A percentile compares a stretch with the other conserved stretches of the same genome.
Evolutionary conservation across 2,797 vertebrate genomes (phyloP).

Genomic region (Peromyscus aztecus): DNA sequence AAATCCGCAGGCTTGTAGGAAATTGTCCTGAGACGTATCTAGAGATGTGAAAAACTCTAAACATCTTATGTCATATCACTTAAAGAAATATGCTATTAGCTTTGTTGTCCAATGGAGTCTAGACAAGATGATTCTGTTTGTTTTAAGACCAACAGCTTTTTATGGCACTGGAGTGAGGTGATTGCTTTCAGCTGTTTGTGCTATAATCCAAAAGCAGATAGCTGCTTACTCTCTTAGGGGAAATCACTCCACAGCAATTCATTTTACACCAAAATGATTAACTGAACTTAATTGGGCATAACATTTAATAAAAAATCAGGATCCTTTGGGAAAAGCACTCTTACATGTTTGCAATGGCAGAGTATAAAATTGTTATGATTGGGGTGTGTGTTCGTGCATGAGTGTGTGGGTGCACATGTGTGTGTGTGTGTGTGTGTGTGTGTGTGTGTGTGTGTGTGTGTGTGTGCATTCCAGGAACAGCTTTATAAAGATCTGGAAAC

Average conservation of each 20-base stretch:
- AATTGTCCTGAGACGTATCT: not conserved
- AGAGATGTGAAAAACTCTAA: not conserved
- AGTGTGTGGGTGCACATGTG: not conserved
- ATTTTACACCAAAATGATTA: slow-evolving; percentile 76
- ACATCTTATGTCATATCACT: not conserved
- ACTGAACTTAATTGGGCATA: slow-evolving; percentile 76
- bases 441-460: not conserved
- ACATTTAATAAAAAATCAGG: slow-evolving; percentile 79
- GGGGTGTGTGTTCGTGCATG: not conserved
- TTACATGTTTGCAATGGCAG: slow-evolving; percentile 26
- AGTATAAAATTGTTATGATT: slow-evolving; percentile 58
- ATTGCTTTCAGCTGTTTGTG: slow-evolving; percentile 69
- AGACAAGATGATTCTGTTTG: slow-evolving; percentile 27
- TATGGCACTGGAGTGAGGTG: not conserved
- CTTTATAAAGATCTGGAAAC: slow-evolving; percentile 6
- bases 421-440: not conserved
- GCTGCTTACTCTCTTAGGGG: slow-evolving; percentile 36
- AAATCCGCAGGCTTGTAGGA: not conserved
- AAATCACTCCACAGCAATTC: slow-evolving; percentile 53
- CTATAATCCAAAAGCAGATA: slow-evolving; percentile 34
- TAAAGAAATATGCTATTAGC: not conserved
- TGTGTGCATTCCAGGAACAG: slow-evolving; percentile 18
- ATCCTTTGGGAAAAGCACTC: slow-evolving; percentile 49
- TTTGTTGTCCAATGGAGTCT: not conserved
- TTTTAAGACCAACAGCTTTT: not conserved